These are phyloP conservation scores for Rostratula benghalensis DNA, from an alignment of 2,113 vertebrate species.

Conservation along the genomic window DNA sequence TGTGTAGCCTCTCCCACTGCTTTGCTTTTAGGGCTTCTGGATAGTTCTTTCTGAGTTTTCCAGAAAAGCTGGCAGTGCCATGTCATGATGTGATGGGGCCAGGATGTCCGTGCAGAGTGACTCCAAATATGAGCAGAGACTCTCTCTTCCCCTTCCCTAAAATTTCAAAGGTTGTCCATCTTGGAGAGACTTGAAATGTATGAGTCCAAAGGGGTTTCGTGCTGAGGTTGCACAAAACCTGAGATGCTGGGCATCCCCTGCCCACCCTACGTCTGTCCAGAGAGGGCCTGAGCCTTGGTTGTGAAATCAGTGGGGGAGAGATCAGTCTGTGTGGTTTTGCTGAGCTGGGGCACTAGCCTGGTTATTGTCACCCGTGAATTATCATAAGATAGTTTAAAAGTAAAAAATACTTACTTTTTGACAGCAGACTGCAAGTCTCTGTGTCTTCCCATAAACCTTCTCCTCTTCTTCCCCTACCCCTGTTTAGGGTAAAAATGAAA, in stretches of 20 bases:
- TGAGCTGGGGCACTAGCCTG: background rate
- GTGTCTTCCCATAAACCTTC: background rate
- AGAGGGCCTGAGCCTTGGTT: background rate
- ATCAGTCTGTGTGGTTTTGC: background rate
- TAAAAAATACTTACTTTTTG: background rate
- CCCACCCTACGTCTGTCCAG: background rate
- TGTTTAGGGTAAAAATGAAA: background rate
- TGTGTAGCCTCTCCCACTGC: background rate
- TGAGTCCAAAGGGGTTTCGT: background rate
- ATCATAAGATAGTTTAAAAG: background rate
- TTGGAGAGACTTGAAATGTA: rapidly evolving
- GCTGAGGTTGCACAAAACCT: background rate
- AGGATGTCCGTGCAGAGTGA: background rate
- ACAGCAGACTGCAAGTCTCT: background rate
- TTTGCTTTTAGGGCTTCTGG: background rate
- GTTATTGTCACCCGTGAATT: background rate
- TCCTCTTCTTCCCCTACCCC: background rate
- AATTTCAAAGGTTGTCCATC: background rate
- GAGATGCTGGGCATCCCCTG: background rate
- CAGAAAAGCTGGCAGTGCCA: background rate
- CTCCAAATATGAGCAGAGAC: background rate
- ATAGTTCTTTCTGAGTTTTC: background rate
- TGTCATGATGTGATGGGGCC: background rate
- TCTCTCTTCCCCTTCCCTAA: background rate
- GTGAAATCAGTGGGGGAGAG: background rate